phyloP scores from a whole-genome alignment of 2,797 vertebrate species.

The Gastrophryne carolinensis region DNA sequence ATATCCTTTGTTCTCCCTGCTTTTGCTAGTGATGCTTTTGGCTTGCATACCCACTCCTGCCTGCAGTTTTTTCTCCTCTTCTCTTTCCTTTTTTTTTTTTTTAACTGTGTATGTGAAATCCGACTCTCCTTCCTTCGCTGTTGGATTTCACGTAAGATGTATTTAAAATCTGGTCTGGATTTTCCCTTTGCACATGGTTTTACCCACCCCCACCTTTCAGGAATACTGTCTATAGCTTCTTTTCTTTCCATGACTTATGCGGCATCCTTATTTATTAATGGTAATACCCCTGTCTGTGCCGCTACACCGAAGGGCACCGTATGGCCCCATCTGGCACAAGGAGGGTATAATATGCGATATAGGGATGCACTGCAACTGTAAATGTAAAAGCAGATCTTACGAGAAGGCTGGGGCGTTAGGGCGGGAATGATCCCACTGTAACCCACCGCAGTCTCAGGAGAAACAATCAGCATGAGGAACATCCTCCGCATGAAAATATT shows the following conservation, averaged over 20 bases:
- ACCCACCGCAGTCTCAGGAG: not conserved
- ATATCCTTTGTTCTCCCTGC: constrained; percentile 42
- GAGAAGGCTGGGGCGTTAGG: not conserved
- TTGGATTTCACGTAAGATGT: constrained; percentile 48
- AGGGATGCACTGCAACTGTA: not conserved
- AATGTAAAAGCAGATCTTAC: not conserved
- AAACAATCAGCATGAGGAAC: no score
- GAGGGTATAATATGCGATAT: not conserved
- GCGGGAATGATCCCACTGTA: not conserved
- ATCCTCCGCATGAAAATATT: not conserved
- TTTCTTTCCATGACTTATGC: constrained; percentile 20
- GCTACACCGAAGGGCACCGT: not conserved
- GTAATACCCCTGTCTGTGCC: constrained; percentile 2
- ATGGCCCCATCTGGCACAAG: not conserved
- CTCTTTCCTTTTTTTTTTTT: constrained; percentile 10
- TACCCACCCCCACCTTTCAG: constrained; percentile 34
- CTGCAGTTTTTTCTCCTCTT: constrained; percentile 31
- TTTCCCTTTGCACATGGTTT: constrained; percentile 36
- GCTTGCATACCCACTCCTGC: constrained; percentile 25
- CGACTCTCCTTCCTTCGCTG: constrained; percentile 37
- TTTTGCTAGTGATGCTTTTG: constrained; percentile 38
- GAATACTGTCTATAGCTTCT: constrained; percentile 1
- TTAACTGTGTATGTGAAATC: constrained; percentile 44
- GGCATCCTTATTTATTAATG: constrained; percentile 10
- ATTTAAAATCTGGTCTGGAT: constrained; percentile 50